Percentiles rank a stretch among this genome's conserved stretches.
Evolutionary conservation across 2,797 vertebrate genomes (phyloP).

Genomic region (Aeoliscus strigatus): DNA sequence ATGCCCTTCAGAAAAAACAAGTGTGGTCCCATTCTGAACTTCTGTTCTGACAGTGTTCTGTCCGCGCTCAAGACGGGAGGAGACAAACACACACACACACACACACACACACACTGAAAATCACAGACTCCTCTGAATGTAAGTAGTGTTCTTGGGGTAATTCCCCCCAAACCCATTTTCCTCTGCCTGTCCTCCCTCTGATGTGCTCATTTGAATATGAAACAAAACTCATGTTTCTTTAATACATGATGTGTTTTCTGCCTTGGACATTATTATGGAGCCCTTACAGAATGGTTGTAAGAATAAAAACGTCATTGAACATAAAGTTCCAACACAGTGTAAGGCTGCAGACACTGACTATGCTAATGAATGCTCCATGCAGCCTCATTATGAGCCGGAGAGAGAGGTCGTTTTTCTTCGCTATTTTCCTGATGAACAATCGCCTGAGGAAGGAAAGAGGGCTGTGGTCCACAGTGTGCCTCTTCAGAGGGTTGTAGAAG

Average conservation of each 20-base stretch:
- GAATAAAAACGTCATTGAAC: slow-evolving; percentile 66
- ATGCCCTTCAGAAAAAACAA: slow-evolving; percentile 52
- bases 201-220: slow-evolving; percentile 69
- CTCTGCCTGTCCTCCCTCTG: slow-evolving; percentile 33
- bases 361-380: slow-evolving; percentile 70
- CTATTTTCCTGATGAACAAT: slow-evolving; percentile 61
- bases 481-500: slow-evolving; percentile 33
- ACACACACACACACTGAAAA: slow-evolving; percentile 54
- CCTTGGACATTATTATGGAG: slow-evolving; percentile 63
- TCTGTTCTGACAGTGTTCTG: slow-evolving; percentile 30
- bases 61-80: slow-evolving; percentile 39
- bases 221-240: slow-evolving; percentile 51
- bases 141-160: slow-evolving; percentile 67
- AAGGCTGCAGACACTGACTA: slow-evolving; percentile 60
- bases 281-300: slow-evolving; percentile 55
- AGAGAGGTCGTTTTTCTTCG: slow-evolving; percentile 67
- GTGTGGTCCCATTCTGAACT: slow-evolving; percentile 32
- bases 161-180: slow-evolving; percentile 45
- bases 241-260: slow-evolving; percentile 68
- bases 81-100: too few species aligned
- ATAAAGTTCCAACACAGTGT: slow-evolving; percentile 61
- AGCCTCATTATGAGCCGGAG: slow-evolving; percentile 66
- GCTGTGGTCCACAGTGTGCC: slow-evolving; percentile 22
- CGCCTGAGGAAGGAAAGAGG: slow-evolving; percentile 43
- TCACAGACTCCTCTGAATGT: slow-evolving; percentile 58